Percentiles rank a stretch among this genome's conserved stretches.
phyloP scores from a whole-genome alignment of 2,113 vertebrate species.

The Lophochroa leadbeateri region DNA sequence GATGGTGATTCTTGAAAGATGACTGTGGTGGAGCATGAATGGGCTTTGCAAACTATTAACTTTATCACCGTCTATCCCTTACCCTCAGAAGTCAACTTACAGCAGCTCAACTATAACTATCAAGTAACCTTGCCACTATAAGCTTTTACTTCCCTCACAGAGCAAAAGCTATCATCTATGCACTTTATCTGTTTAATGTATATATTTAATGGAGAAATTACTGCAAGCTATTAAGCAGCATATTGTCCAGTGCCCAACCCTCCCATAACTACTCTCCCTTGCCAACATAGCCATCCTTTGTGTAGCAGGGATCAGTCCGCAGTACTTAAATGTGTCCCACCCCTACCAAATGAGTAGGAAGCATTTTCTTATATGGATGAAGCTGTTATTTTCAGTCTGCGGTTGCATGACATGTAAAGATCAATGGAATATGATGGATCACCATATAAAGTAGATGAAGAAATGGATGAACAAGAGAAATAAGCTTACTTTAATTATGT shows the following conservation, averaged over 20 bases:
- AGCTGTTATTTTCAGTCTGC: not conserved
- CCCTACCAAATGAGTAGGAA: not conserved
- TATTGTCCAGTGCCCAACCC: not conserved
- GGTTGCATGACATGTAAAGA: not conserved
- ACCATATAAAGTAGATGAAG: not conserved
- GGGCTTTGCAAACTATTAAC: not conserved
- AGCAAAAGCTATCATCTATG: not conserved
- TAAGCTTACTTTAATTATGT: not conserved
- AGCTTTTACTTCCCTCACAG: not conserved
- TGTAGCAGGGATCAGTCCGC: not conserved
- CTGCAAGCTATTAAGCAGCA: not conserved
- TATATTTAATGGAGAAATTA: not conserved
- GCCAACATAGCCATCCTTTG: not conserved
- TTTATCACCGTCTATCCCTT: not conserved
- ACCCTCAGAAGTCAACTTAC: not conserved
- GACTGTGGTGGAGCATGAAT: not conserved
- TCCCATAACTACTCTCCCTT: not conserved
- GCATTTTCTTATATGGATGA: not conserved
- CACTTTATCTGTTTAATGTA: not conserved
- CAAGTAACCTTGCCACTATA: not conserved
- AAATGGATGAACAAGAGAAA: not conserved
- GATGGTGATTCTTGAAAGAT: not conserved
- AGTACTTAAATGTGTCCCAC: not conserved
- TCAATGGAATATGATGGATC: not conserved
- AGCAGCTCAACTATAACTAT: not conserved